Evolutionary conservation across 2,888 invertebrate species (phyloP).

Genomic region (Ctenicera cuprea): DNA sequence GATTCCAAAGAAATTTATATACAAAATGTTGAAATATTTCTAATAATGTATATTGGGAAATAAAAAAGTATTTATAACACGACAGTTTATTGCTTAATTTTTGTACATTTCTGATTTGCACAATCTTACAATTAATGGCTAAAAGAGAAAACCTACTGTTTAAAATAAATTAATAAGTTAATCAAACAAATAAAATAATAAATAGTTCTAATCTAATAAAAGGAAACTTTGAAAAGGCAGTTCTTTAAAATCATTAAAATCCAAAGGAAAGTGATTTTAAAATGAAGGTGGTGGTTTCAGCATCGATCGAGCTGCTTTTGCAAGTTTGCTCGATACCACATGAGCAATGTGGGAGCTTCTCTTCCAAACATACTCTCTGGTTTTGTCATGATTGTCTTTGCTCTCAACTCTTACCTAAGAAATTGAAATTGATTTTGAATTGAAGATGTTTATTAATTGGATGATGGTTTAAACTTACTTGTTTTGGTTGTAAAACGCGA

Average conservation of each 20-base stretch:
- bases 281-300: slow-evolving; percentile 73
- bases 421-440: background rate
- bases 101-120: background rate
- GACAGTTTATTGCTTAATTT: slow-evolving; percentile 6
- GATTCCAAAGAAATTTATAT: slow-evolving; percentile 54
- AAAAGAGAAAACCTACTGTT: background rate
- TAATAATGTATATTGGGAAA: slow-evolving; percentile 52
- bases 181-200: slow-evolving; percentile 1
- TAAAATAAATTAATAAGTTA: slow-evolving; percentile 5
- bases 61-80: slow-evolving; percentile 46
- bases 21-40: slow-evolving; percentile 52
- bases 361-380: slow-evolving; percentile 89
- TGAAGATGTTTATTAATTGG: no score
- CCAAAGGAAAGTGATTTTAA: background rate
- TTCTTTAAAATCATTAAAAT: no score
- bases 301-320: slow-evolving; percentile 78
- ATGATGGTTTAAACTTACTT: slow-evolving; percentile 81
- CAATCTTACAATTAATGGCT: background rate
- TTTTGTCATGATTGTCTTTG: slow-evolving; percentile 87
- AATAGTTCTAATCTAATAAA: background rate
- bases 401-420: slow-evolving; percentile 88
- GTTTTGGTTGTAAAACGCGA: slow-evolving; percentile 90
- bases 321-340: slow-evolving; percentile 87
- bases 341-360: slow-evolving; percentile 89
- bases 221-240: slow-evolving; percentile 13